Evolutionary conservation across 64 coral and sea anemone genomes (phyloP), one percentile per base, ranked within the genome.

Genomic region (Actinia equina): DNA sequence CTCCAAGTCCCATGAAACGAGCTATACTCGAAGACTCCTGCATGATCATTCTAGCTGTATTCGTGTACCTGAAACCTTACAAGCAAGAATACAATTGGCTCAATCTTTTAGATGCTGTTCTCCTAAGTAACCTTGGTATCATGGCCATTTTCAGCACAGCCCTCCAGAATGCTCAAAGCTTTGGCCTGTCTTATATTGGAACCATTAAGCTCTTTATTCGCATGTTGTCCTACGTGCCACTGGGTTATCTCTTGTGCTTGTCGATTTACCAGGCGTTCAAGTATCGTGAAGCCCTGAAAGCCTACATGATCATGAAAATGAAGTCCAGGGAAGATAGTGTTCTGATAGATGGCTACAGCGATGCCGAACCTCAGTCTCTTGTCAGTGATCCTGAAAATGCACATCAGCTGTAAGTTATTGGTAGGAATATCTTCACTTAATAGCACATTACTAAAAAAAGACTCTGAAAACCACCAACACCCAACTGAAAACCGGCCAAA

Each of bases 71-170:
- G 37, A 92, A 82, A 54, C 94, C 94, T 13, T 95, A 95, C 84
- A 89, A 89, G 83, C 71, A 89, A 56, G 83, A 79, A 70, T 92
- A 86, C 22, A 89, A 92, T 4, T 95, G 94, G 94, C 86, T 95
- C 17, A 92, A 95, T 79, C 88, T 25, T 26, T 89, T 86, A 11
- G 94, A 92, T 53, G 90, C 88, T 43, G 83, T 87, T 3, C 77
- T 95, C 10, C 77, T 95, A 9, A 89, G 86, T 6, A 95, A 88
- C 43, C 88, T 95, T 17, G 77, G 82, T 20, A 30, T 92, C 18
- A 95, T 95, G 6, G 53, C 94, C 14, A 86, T 92, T 43, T 11
- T 87, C 17, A 92, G 94, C 52, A 84, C 94, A 30, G 80, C 89
- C 3, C 19, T 92, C 17, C 77, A 82, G 16, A 84, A 79, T 56